These are phyloP conservation scores for Penaeus japonicus DNA, from an alignment of 1,140 invertebrate genomes.

Conservation along the genomic window DNA sequence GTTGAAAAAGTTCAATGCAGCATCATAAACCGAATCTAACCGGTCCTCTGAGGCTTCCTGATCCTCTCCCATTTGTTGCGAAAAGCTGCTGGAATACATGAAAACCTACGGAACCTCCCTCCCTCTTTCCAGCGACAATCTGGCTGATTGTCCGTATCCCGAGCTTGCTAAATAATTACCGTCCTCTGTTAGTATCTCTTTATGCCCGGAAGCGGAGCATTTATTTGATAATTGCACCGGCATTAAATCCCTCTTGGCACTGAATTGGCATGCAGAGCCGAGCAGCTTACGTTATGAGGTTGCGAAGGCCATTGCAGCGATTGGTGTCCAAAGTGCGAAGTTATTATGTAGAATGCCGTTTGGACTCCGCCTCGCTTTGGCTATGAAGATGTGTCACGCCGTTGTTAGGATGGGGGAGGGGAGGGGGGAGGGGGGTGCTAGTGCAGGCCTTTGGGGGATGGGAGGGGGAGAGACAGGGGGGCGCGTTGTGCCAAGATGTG, in stretches of 20 bases:
- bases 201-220: conserved; percentile 50
- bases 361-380: too few relatives aligned
- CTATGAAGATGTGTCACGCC: too few relatives aligned
- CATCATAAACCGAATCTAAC: conserved; percentile 11
- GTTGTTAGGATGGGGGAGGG: too few relatives aligned
- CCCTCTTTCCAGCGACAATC: conserved; percentile 46
- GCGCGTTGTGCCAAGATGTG: too few relatives aligned
- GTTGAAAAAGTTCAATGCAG: neutral
- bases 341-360: too few relatives aligned
- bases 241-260: conserved; percentile 48
- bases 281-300: neutral
- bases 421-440: too few relatives aligned
- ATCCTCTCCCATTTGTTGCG: conserved; percentile 20
- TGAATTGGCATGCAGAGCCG: conserved; percentile 40
- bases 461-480: too few relatives aligned
- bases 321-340: too few relatives aligned
- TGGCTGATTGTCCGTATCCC: conserved; percentile 54
- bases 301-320: neutral
- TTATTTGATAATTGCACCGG: conserved; percentile 55
- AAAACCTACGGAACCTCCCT: conserved; percentile 43
- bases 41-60: too few relatives aligned
- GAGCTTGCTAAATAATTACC: conserved; percentile 56
- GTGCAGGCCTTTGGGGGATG: too few relatives aligned
- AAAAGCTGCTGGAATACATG: conserved; percentile 43
- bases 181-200: conserved; percentile 53